These are phyloP conservation scores for Oenanthe oenanthe DNA, from an alignment of 2,113 vertebrate species.

Conservation along the genomic window DNA sequence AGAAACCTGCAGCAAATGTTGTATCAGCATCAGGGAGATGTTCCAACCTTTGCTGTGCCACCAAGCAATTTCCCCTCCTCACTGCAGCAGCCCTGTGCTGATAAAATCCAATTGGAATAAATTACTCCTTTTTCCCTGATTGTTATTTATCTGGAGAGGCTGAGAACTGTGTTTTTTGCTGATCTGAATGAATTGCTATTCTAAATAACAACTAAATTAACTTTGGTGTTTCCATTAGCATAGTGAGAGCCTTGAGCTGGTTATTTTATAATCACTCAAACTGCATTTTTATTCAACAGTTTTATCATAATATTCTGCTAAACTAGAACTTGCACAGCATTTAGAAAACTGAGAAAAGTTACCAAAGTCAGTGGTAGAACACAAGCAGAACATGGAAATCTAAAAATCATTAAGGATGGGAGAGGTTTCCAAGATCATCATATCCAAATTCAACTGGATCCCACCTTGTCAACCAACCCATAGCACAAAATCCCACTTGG, in stretches of 20 bases:
- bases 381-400: not conserved
- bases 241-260: not conserved
- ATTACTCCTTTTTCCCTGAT: not conserved
- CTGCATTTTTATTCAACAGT: not conserved
- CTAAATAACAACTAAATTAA: constrained; percentile 55
- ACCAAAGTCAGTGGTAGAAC: not conserved
- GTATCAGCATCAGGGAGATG: too few relatives aligned
- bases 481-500: not conserved
- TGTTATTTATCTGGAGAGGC: constrained; percentile 19
- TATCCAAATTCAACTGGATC: not conserved
- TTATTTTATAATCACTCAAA: not conserved
- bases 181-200: not conserved
- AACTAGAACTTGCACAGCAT: not conserved
- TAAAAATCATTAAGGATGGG: too few relatives aligned
- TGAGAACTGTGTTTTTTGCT: not conserved
- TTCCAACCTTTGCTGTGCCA: not conserved
- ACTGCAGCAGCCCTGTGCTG: not conserved
- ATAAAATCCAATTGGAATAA: constrained; percentile 2
- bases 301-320: not conserved
- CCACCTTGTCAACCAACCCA: not conserved
- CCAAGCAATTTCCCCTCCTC: not conserved
- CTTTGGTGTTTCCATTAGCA: not conserved
- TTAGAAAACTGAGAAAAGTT: not conserved
- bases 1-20: not conserved
- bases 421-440: not conserved